Evolutionary conservation across 1,140 invertebrate species (phyloP), one percentile per base, ranked within the genome.

Genomic region (Macrosteles quadrilineatus): DNA sequence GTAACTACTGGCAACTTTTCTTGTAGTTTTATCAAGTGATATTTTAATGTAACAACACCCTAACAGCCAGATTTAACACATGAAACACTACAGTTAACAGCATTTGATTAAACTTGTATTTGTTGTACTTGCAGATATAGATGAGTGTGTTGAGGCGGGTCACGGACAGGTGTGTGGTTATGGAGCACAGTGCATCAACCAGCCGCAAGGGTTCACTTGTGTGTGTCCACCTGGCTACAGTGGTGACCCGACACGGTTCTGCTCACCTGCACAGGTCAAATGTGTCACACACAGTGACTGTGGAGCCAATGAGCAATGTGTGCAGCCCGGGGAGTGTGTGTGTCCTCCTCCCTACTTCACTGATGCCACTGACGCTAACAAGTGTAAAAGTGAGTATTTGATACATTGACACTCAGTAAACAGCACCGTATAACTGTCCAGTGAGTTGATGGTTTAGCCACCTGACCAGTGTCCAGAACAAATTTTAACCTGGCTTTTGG

Each of bases 331-430:
- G 0, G 89, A 94, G 81, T 96, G 94, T 77, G 85, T 95, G 1
- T 96, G 93, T 79, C 92, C 91, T 27, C 92, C 93, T 21, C 94
- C 93, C 0, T 96, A 90, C 80, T 95, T 92, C 78, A 87, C 90
- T 23, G 93, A 95, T 78, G 85, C 87, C 17, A 81, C 85, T 29
- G 90, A 94, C 77, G 88, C 88, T 43, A 91, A 93, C 77, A 88
- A 90, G 76, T 96, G 94, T 79, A 95, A 94, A 82, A 95, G 90
- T 85, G 77, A 79, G 75, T 78, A 71, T 67, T 21, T 36, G 59
- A 40, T 29, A n/a, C 31, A 9, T 21, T 57, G 62, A 21, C 29
- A 23, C 3, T 50, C 1, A 50, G 19, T 47, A 50, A 2, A 2
- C 21, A 23, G 1, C 23, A 59, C 29, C 23, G n/a, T 50, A 19